phyloP scores from a whole-genome alignment of 2,888 invertebrate genomes.

The Oligia strigilis region DNA sequence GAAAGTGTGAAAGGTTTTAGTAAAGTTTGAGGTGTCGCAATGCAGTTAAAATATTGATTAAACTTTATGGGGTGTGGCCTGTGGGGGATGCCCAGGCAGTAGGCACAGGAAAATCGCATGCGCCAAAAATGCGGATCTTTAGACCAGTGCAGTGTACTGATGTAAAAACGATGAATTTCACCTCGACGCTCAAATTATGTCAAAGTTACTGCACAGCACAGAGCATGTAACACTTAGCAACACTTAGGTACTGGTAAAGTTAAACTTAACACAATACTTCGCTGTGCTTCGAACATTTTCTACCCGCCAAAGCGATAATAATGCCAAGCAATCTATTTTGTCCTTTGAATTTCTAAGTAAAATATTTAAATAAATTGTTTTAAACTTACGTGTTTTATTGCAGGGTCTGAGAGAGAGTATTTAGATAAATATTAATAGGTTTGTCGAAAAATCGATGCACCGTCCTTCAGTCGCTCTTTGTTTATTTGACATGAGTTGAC shows the following conservation, averaged over 20 bases:
- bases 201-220: too few species aligned
- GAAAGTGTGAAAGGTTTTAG: not conserved
- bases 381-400: conserved; percentile 33
- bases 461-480: too few species aligned
- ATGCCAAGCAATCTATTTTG: not conserved
- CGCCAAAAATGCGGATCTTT: not conserved
- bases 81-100: not conserved
- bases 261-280: not conserved
- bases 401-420: not conserved
- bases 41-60: not conserved
- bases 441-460: not conserved
- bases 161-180: not conserved
- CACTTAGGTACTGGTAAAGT: not conserved
- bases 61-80: not conserved
- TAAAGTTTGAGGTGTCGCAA: not conserved
- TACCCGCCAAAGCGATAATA: conserved; percentile 29
- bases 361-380: not conserved
- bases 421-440: not conserved
- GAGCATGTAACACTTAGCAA: too few species aligned
- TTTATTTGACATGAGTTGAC: not conserved
- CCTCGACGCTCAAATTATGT: not conserved
- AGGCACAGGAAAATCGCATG: not conserved
- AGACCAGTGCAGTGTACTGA: not conserved
- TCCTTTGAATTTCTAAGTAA: conserved; percentile 1
- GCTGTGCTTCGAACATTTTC: not conserved